Percentiles rank a stretch among this genome's conserved stretches.
Conservation (phyloP, 2,888 invertebrate genomes). For the Apoderus coryli region DNA sequence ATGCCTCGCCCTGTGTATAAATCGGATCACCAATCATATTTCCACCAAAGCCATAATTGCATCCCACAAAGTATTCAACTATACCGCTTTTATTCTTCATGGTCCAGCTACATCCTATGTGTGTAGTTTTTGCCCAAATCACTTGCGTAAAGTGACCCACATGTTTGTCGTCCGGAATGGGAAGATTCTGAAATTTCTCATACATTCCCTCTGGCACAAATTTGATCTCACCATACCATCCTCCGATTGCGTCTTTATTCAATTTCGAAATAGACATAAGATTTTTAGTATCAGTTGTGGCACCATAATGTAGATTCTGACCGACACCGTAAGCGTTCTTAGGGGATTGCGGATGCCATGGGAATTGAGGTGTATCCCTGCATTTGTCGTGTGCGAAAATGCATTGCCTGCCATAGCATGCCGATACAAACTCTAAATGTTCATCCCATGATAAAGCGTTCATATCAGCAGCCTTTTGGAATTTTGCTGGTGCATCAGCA, state of each 20-base stretch:
- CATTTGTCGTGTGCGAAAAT: conserved; percentile 9
- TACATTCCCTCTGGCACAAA: conserved; percentile 5
- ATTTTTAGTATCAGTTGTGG: too few species aligned
- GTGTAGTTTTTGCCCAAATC: conserved; percentile 10
- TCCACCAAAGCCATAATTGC: conserved; percentile 10
- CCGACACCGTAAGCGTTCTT: too few species aligned
- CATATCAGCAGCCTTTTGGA: conserved; percentile 11
- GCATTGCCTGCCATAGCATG: conserved; percentile 12
- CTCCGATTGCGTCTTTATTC: conserved; percentile 2
- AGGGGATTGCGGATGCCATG: too few species aligned
- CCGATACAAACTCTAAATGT: conserved; percentile 11
- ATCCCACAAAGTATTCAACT: conserved; percentile 9
- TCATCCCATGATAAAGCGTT: conserved; percentile 10
- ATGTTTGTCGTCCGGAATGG: conserved; percentile 1
- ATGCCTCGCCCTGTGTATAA: conserved; percentile 9
- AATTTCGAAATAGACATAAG: too few species aligned
- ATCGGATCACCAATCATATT: conserved; percentile 9
- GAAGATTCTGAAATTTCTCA: conserved; percentile 4
- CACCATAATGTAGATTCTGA: too few species aligned
- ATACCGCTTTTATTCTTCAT: conserved; percentile 1
- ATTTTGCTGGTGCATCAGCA: too few species aligned
- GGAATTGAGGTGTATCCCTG: conserved; percentile 9
- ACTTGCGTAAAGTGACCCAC: conserved; percentile 11
- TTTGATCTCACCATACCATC: conserved; percentile 11
- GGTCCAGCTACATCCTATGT: conserved; percentile 11